Base-by-base conservation (phyloP, 2,888 invertebrate genomes). In the Aelia acuminata region DNA sequence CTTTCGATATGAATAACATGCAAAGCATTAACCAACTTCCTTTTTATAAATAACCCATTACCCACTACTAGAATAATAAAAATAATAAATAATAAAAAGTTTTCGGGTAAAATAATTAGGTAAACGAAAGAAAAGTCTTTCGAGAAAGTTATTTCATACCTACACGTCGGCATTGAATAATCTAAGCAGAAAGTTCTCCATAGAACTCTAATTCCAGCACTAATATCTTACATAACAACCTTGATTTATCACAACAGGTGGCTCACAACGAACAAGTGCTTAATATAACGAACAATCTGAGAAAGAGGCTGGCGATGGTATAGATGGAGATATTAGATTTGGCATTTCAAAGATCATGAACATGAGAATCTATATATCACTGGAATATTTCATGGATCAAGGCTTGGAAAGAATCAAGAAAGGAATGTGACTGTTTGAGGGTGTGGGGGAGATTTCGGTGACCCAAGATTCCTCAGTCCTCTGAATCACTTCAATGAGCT, bases 181-280 rank as follows among this genome's bases (percentile, higher is more conserved):
- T 70, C 63, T 70, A 70, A 26, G 35, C 31, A 70, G 63, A 35
- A 70, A 70, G 35, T 70, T 70, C 31, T 70, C 7, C 5, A 0
- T 7, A 70, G 35, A 35, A 70, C 63, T 70, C 31, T 70, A 70
- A 70, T 31, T 70, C 63, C 63, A 70, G 35, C 0, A 7, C 18
- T 70, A 80, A 43, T 43, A 80, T 47, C 43, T 80, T 43, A 47
- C 43, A 80, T 43, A 80, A 47, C 10, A 80, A 20, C 22, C 80
- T 80, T 43, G 80, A 80, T 43, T 80, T 43, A 43, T 43, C n/a
- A 80, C 80, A 80, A 80, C 80, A 80, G 80, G 80, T 80, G 80
- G 80, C 31, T 11, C 80, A 43, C 43, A 15, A n/a, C 80, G 43
- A 80, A 80, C 80, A 80, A 80, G 80, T 80, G 80, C n/a, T 80